phyloP scores from a whole-genome alignment of 2,888 invertebrate species.

The Neoascia interrupta region DNA sequence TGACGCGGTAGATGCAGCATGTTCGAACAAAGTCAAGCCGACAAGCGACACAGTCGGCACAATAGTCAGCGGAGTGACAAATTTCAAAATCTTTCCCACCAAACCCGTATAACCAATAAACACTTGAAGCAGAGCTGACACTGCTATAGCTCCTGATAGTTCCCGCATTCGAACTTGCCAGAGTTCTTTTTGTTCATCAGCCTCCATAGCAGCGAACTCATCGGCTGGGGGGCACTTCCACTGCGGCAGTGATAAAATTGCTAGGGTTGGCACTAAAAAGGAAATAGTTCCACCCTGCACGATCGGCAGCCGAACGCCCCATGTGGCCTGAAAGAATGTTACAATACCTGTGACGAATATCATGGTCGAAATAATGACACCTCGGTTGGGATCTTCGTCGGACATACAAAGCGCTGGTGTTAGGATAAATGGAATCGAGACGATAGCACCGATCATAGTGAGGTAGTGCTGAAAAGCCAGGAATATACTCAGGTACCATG shows the following conservation, averaged over 20 bases:
- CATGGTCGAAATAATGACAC: constrained; percentile 90
- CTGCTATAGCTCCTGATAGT: constrained; percentile 90
- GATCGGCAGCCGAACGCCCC: constrained; percentile 88
- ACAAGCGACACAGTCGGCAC: constrained; percentile 91
- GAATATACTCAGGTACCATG: constrained; percentile 91
- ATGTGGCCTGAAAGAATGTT: constrained; percentile 86
- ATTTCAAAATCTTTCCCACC: constrained; percentile 86
- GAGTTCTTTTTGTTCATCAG: constrained; percentile 82
- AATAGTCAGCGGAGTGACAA: constrained; percentile 91
- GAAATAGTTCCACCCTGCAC: constrained; percentile 90
- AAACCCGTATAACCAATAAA: constrained; percentile 87
- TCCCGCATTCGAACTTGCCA: constrained; percentile 90
- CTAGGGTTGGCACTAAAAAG: constrained; percentile 88
- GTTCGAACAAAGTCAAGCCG: constrained; percentile 90
- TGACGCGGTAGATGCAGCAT: constrained; percentile 89
- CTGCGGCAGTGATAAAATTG: constrained; percentile 85
- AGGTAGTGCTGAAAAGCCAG: constrained; percentile 92
- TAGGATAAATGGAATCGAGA: constrained; percentile 89
- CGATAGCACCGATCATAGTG: constrained; percentile 92
- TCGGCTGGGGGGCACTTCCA: constrained; percentile 85
- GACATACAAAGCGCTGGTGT: constrained; percentile 90
- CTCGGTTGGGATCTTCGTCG: constrained; percentile 86
- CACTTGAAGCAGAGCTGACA: constrained; percentile 88
- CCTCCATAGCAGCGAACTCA: constrained; percentile 81
- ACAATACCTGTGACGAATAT: constrained; percentile 90